Evolutionary conservation across 2,113 vertebrate species (phyloP).

Genomic region (Myrmecobius fasciatus): DNA sequence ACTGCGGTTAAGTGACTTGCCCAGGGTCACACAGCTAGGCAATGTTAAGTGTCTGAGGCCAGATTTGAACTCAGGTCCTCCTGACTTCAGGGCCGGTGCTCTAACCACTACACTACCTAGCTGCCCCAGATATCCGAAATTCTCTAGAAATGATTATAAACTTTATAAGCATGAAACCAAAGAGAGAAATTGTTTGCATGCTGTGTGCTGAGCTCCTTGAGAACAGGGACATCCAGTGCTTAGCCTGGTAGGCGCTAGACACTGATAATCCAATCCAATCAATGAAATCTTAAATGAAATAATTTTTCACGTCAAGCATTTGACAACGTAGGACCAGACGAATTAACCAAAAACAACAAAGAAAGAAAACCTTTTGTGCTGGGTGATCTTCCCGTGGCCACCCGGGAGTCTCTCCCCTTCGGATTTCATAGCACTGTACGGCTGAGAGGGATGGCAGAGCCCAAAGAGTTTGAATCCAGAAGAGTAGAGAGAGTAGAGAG

Average conservation of each 20-base stretch:
- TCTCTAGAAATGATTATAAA: neutral
- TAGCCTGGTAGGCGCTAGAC: neutral
- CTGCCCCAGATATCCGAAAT: no score
- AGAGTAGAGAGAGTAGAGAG: neutral
- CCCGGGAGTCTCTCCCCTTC: neutral
- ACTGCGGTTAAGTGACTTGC: no score
- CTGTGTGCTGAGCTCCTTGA: neutral
- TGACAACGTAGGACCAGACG: neutral
- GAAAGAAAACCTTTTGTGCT: neutral
- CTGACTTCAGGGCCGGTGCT: no score
- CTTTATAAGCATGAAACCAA: neutral
- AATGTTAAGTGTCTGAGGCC: no score
- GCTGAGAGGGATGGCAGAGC: neutral
- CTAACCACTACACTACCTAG: no score
- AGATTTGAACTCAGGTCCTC: no score
- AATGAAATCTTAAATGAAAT: neutral
- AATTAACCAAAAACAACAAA: neutral
- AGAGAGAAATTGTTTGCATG: neutral
- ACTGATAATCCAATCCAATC: neutral
- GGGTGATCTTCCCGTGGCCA: neutral
- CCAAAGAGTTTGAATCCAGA: neutral
- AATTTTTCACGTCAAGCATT: neutral
- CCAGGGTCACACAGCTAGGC: no score
- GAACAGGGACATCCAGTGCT: neutral
- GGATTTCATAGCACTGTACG: neutral